Evolutionary conservation across 2,113 vertebrate genomes (phyloP).

Genomic region (Ptyas mucosa): DNA sequence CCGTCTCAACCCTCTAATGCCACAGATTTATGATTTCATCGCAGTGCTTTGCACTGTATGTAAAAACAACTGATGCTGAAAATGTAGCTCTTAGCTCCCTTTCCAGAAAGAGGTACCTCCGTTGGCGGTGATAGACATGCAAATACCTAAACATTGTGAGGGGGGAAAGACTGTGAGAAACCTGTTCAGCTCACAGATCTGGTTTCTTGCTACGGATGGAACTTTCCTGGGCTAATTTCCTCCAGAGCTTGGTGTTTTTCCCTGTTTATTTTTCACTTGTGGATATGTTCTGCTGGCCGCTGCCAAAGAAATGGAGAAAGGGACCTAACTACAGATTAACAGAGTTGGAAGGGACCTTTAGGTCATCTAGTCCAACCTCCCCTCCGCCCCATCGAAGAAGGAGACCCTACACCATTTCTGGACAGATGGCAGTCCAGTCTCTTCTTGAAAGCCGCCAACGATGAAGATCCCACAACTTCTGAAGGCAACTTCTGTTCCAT

Average conservation of each 20-base stretch:
- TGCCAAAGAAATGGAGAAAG: neutral
- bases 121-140: neutral
- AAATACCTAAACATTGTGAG: rapidly evolving
- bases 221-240: neutral
- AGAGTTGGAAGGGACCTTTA: too few relatives aligned
- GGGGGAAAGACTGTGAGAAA: rapidly evolving
- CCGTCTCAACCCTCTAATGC: too few relatives aligned
- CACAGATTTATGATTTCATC: neutral
- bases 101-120: neutral
- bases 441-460: too few relatives aligned
- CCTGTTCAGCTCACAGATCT: rapidly evolving
- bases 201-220: neutral
- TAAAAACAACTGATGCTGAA: neutral
- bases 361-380: too few relatives aligned
- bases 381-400: too few relatives aligned
- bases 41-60: neutral
- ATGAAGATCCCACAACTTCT: too few relatives aligned
- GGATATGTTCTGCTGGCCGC: neutral
- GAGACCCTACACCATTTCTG: too few relatives aligned
- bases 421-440: too few relatives aligned
- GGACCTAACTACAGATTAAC: too few relatives aligned
- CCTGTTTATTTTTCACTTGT: neutral
- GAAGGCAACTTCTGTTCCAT: too few relatives aligned
- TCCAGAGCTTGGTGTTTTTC: neutral
- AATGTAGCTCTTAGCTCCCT: neutral